These are phyloP conservation scores for Ischnus inquisitorius DNA, from an alignment of 2,888 invertebrate genomes.

Conservation along the genomic window DNA sequence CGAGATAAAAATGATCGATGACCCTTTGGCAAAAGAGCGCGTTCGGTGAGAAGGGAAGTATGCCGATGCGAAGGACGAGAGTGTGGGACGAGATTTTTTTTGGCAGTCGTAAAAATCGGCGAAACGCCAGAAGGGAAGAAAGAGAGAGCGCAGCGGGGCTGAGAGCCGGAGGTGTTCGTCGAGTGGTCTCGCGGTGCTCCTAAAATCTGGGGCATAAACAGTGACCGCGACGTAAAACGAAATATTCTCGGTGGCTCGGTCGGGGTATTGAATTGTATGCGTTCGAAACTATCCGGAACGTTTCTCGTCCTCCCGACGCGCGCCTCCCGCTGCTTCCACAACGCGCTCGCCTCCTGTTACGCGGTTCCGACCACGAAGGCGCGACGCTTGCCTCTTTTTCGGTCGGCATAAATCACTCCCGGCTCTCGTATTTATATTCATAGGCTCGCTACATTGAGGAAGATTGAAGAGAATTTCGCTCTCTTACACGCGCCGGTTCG, in stretches of 20 bases:
- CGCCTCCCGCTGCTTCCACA: slow-evolving; percentile 63
- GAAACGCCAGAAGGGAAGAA: slow-evolving; percentile 65
- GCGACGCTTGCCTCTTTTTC: slow-evolving; percentile 42
- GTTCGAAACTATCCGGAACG: slow-evolving; percentile 61
- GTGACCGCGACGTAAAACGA: slow-evolving; percentile 83
- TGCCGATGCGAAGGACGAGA: slow-evolving; percentile 44
- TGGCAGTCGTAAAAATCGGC: slow-evolving; percentile 79
- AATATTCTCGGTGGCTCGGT: slow-evolving; percentile 43
- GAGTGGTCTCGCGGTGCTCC: slow-evolving; percentile 78
- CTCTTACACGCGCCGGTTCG: slow-evolving; percentile 35
- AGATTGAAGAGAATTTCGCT: slow-evolving; percentile 80
- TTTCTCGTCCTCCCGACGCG: slow-evolving; percentile 51
- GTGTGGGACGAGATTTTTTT: slow-evolving; percentile 53
- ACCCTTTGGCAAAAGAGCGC: background rate
- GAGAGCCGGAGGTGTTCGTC: slow-evolving; percentile 58
- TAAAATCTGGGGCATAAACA: slow-evolving; percentile 82
- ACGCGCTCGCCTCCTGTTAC: slow-evolving; percentile 57
- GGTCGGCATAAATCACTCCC: slow-evolving; percentile 82
- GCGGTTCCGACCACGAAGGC: slow-evolving; percentile 26
- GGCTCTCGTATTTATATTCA: slow-evolving; percentile 83
- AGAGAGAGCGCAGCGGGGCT: slow-evolving; percentile 19
- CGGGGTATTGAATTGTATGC: slow-evolving; percentile 79
- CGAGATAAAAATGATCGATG: slow-evolving; percentile 21
- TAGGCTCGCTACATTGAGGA: slow-evolving; percentile 79
- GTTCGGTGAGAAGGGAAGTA: background rate